A percentile compares a stretch with the other conserved stretches of the same genome.
Evolutionary conservation across 2,113 vertebrate species (phyloP).

Genomic region (Percina caprodes): DNA sequence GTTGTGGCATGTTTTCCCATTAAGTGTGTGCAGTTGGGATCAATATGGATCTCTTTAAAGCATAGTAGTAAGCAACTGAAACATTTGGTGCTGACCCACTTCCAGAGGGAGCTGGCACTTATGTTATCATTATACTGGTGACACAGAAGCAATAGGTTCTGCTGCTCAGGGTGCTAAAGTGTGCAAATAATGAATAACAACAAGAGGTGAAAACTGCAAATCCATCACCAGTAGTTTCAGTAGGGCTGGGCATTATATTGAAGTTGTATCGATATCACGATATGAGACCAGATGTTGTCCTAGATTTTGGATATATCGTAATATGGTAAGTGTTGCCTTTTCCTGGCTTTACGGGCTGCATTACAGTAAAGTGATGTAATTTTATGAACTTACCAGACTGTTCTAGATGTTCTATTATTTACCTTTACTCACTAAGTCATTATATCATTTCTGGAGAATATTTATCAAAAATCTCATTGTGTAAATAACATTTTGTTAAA

Average conservation of each 20-base stretch:
- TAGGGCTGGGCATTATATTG: background rate
- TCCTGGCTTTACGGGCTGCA: too few species aligned
- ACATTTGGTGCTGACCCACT: slow-evolving; percentile 59
- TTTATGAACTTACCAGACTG: too few species aligned
- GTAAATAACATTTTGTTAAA: too few species aligned
- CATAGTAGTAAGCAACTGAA: slow-evolving; percentile 16
- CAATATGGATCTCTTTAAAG: slow-evolving; percentile 44
- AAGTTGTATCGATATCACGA: too few species aligned
- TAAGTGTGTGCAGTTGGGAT: slow-evolving; percentile 25
- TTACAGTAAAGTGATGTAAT: too few species aligned
- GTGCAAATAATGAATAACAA: slow-evolving; percentile 5
- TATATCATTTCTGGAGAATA: too few species aligned
- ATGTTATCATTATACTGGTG: slow-evolving; percentile 32
- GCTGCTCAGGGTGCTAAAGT: background rate
- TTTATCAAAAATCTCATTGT: too few species aligned
- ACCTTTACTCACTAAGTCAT: too few species aligned
- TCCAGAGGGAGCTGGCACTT: slow-evolving; percentile 31
- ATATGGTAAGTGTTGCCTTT: too few species aligned
- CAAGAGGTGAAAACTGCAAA: slow-evolving; percentile 9
- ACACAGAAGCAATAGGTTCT: slow-evolving; percentile 8
- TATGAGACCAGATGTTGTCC: too few species aligned
- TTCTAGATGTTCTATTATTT: too few species aligned
- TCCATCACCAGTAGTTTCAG: background rate
- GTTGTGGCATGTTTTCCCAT: background rate
- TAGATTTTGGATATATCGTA: too few species aligned